A percentile compares a stretch with the other conserved stretches of the same genome.
Conservation (phyloP, 2,113 vertebrate species). For the Colossoma macropomum region DNA sequence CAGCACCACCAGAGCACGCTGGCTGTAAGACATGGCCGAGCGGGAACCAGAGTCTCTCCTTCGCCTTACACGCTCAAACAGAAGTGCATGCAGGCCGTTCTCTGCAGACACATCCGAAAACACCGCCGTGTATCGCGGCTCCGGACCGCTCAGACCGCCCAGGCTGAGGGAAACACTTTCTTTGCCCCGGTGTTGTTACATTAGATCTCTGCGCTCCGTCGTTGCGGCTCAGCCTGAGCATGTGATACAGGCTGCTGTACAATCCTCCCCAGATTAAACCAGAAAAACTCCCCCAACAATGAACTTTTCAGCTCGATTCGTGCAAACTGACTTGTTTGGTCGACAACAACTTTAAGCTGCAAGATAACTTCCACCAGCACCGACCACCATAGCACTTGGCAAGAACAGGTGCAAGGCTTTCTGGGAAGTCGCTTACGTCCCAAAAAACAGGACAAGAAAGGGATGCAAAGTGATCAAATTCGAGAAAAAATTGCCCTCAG, state of each 20-base stretch:
- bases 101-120: background rate
- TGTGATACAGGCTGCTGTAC: constrained; percentile 70
- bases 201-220: constrained; percentile 32
- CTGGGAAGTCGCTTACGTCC: no score
- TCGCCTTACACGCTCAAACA: no score
- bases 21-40: constrained; percentile 77
- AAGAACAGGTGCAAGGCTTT: background rate
- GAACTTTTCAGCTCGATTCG: constrained; percentile 69
- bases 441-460: no score
- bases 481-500: no score
- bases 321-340: no score
- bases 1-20: constrained; percentile 80
- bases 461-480: no score
- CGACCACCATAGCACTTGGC: background rate
- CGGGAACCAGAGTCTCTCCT: background rate
- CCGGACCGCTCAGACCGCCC: no score
- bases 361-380: background rate
- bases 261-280: constrained; percentile 73
- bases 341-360: background rate
- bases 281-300: constrained; percentile 67
- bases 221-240: constrained; percentile 62
- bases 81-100: background rate
- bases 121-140: background rate
- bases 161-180: background rate
- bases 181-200: background rate